phyloP scores from a whole-genome alignment of 1,140 invertebrate species.

The Cherax destructor region DNA sequence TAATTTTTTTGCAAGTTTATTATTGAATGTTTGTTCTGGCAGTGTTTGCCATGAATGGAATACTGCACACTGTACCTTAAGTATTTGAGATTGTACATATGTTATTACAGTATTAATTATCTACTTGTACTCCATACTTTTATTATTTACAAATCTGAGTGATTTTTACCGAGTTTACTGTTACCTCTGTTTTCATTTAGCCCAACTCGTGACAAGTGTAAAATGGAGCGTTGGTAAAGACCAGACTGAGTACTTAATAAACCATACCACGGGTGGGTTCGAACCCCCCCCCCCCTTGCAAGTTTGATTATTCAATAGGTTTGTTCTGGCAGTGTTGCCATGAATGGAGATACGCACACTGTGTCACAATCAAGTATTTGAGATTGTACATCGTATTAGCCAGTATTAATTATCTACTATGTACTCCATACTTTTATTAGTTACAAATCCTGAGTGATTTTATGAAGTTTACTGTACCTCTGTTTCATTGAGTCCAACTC shows the following conservation, averaged over 20 bases:
- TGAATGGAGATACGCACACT: neutral
- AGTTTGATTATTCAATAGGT: neutral
- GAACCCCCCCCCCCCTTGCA: too few species aligned
- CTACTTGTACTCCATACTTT: neutral
- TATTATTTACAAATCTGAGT: neutral
- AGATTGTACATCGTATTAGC: too few species aligned
- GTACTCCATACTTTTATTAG: neutral
- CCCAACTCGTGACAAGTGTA: neutral
- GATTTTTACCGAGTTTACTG: neutral
- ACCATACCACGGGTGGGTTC: too few species aligned
- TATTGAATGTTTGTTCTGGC: neutral
- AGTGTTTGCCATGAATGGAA: neutral
- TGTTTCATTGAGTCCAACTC: neutral
- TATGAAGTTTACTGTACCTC: neutral
- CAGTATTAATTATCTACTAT: neutral
- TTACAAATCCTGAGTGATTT: neutral
- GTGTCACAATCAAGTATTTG: too few species aligned
- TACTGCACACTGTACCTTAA: neutral
- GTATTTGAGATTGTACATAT: too few species aligned
- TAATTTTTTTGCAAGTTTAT: neutral
- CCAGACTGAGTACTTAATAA: too few species aligned
- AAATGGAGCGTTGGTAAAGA: neutral
- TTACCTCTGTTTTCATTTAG: neutral
- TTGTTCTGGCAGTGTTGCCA: neutral
- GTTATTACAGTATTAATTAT: neutral